Evolutionary conservation across 2,113 vertebrate species (phyloP), one percentile per base, ranked within the genome.

Genomic region (Neofelis nebulosa): DNA sequence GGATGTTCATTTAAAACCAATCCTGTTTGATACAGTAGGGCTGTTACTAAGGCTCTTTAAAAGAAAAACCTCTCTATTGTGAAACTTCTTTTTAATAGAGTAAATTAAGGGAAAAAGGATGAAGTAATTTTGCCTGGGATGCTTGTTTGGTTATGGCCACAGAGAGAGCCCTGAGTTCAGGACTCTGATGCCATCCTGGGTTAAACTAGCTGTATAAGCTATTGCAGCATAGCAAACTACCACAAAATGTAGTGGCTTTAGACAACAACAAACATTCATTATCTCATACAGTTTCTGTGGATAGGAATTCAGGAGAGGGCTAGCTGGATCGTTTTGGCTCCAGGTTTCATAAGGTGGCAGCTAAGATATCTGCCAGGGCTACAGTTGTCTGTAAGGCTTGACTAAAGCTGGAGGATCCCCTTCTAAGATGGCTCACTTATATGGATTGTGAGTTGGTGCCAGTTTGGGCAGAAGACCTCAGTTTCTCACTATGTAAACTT

Each of bases 1-100:
- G 91, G 68, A 97, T 96, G 95, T 96, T 96, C 96, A 97, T 97
- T 97, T 97, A 95, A 98, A 97, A 97, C 81, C 97, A 95, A 95
- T 97, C 91, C 93, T 96, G 73, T 97, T 91, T 91, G 96, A 97
- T 98, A 98, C 68, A 95, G 89, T 87, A 95, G 89, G 85, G 36
- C 96, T 93, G 69, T 82, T 97, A 91, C 41, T 31, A 94, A 97
- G 91, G 89, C 81, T 94, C 21, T 96, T 97, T 86, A 95, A 97
- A 96, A 97, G 87, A 89, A 79, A 96, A 86, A 33, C 15, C 45
- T 97, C 76, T 91, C 38, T 86, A 81, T 96, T 97, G 68, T 94
- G 79, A 94, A 94, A 84, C 73, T 96, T 92, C 80, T 92, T 91
- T 97, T 95, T 89, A 93, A 74, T 95, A 76, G 61, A 91, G 74